Evolutionary conservation across 2,113 vertebrate species (phyloP).

Genomic region (Oncorhynchus nerka): DNA sequence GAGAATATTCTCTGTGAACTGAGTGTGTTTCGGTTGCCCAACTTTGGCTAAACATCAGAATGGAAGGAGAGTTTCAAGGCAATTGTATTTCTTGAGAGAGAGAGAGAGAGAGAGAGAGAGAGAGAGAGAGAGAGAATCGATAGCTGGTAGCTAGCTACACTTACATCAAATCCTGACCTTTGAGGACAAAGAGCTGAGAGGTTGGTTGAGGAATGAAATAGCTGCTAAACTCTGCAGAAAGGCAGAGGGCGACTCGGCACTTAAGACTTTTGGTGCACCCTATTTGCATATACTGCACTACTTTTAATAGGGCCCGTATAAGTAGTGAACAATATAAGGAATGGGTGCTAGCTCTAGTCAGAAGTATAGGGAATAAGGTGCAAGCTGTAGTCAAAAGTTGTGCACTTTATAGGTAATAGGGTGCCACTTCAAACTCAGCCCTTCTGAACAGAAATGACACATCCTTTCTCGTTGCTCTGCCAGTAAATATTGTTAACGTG

Average conservation of each 20-base stretch:
- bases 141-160: not conserved
- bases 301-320: too few species aligned
- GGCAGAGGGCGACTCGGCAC: too few species aligned
- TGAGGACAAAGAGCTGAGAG: slow-evolving; percentile 3
- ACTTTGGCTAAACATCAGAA: not conserved
- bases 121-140: not conserved
- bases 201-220: not conserved
- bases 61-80: not conserved
- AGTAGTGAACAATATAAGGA: too few species aligned
- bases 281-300: too few species aligned
- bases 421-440: too few species aligned
- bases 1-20: too few species aligned
- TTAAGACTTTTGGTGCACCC: not conserved
- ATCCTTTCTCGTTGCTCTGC: not conserved
- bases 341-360: too few species aligned
- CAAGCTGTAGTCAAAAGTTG: too few species aligned
- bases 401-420: too few species aligned
- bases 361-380: too few species aligned
- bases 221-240: not conserved
- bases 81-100: slow-evolving; percentile 10
- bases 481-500: not conserved
- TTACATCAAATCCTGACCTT: slow-evolving; percentile 1
- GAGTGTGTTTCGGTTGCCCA: not conserved
- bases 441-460: not conserved
- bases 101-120: not conserved